Conservation (phyloP, 2,113 vertebrate genomes). For the Pachyramphus minor region DNA sequence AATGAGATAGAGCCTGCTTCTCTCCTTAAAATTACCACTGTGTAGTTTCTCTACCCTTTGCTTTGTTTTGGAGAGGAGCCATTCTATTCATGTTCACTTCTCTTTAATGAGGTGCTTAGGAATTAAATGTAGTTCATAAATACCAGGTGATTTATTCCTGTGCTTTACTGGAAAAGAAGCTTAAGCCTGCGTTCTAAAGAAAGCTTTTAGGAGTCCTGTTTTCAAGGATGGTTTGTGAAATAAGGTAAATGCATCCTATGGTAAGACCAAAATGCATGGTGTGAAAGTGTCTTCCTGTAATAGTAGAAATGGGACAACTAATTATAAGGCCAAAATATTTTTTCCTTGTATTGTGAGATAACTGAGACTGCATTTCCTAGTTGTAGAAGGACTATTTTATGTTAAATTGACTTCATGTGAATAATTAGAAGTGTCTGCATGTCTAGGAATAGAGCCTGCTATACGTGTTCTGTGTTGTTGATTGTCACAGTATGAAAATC, state of each 20-base stretch:
- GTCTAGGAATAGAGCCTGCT: neutral
- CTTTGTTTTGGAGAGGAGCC: constrained; percentile 54
- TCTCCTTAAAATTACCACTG: constrained; percentile 19
- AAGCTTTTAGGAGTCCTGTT: constrained; percentile 10
- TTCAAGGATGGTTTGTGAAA: constrained; percentile 13
- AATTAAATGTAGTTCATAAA: constrained; percentile 58
- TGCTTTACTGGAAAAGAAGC: constrained; percentile 17
- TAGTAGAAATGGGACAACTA: neutral
- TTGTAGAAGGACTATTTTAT: neutral
- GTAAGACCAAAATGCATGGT: neutral
- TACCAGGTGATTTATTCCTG: constrained; percentile 46
- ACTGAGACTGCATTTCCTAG: neutral
- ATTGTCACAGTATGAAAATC: neutral
- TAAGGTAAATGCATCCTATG: neutral
- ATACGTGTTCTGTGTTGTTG: neutral
- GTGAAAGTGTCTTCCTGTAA: neutral
- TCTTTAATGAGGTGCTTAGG: constrained; percentile 59
- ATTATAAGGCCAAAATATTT: constrained; percentile 19
- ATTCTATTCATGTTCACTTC: constrained; percentile 22
- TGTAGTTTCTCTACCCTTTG: constrained; percentile 15
- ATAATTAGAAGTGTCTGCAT: neutral
- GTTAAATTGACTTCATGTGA: neutral
- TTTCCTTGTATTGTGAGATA: neutral
- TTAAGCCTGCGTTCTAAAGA: neutral
- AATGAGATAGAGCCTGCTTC: constrained; percentile 6